phyloP scores from a whole-genome alignment of 2,888 invertebrate species.

The Thelaira solivaga region DNA sequence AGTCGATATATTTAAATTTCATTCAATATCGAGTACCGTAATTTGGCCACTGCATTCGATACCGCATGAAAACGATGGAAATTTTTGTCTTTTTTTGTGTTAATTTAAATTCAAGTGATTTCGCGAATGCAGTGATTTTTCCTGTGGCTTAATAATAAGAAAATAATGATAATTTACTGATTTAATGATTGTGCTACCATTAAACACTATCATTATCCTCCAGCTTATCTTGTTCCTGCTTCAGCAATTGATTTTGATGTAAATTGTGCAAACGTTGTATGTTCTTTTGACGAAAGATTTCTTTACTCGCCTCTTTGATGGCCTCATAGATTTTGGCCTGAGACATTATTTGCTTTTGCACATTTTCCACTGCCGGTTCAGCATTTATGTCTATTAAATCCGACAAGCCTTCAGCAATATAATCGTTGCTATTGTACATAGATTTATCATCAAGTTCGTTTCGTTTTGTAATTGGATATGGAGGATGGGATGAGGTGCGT shows the following conservation, averaged over 20 bases:
- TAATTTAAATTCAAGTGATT: too few relatives aligned
- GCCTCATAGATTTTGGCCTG: slow-evolving; percentile 86
- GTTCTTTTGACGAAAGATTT: slow-evolving; percentile 81
- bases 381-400: slow-evolving; percentile 82
- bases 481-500: slow-evolving; percentile 78
- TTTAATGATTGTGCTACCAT: background rate
- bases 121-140: too few relatives aligned
- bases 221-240: slow-evolving; percentile 37
- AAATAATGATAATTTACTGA: too few relatives aligned
- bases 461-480: slow-evolving; percentile 71
- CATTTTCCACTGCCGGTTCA: slow-evolving; percentile 82
- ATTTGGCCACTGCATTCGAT: too few relatives aligned
- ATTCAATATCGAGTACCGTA: too few relatives aligned
- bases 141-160: too few relatives aligned
- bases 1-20: too few relatives aligned
- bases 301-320: slow-evolving; percentile 86
- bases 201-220: slow-evolving; percentile 45
- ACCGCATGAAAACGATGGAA: too few relatives aligned
- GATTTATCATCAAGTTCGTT: slow-evolving; percentile 76
- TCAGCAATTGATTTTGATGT: slow-evolving; percentile 45
- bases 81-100: too few relatives aligned
- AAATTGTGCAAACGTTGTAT: slow-evolving; percentile 68
- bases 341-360: slow-evolving; percentile 87
- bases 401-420: slow-evolving; percentile 81
- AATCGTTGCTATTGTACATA: slow-evolving; percentile 76